Percentiles rank a stretch among this genome's conserved stretches.
These are phyloP conservation scores for Apis laboriosa DNA, from an alignment of 1,140 invertebrate species.

Conservation along the genomic window DNA sequence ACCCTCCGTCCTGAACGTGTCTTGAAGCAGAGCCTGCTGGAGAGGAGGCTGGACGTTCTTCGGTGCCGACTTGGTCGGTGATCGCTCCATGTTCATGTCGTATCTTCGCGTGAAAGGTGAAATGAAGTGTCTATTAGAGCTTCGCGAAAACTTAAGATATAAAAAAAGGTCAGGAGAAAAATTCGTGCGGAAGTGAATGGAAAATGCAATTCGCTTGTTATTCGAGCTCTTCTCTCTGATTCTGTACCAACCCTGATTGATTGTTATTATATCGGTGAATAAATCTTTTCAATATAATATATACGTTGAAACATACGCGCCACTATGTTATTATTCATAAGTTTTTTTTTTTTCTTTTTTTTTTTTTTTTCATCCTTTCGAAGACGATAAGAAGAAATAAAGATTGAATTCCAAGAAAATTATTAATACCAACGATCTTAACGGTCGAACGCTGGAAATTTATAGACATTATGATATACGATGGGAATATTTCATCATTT, in stretches of 20 bases:
- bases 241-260: neutral
- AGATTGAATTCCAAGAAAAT: no score
- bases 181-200: slow-evolving; percentile 34
- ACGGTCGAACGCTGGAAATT: no score
- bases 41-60: slow-evolving; percentile 53
- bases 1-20: slow-evolving; percentile 66
- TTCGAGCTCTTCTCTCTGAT: slow-evolving; percentile 10
- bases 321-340: neutral
- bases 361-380: neutral
- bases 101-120: slow-evolving; percentile 64
- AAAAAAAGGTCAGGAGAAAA: neutral
- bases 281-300: slow-evolving; percentile 1
- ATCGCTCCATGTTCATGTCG: slow-evolving; percentile 70
- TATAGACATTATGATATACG: no score
- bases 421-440: no score
- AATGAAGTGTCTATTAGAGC: slow-evolving; percentile 39
- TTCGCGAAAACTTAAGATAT: neutral
- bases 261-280: neutral
- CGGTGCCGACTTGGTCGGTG: slow-evolving; percentile 63
- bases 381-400: no score
- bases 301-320: neutral
- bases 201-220: neutral
- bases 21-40: slow-evolving; percentile 45
- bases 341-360: neutral
- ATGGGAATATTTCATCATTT: no score